Base-by-base conservation (phyloP, 2,113 vertebrate genomes). In the Electrona antarctica region DNA sequence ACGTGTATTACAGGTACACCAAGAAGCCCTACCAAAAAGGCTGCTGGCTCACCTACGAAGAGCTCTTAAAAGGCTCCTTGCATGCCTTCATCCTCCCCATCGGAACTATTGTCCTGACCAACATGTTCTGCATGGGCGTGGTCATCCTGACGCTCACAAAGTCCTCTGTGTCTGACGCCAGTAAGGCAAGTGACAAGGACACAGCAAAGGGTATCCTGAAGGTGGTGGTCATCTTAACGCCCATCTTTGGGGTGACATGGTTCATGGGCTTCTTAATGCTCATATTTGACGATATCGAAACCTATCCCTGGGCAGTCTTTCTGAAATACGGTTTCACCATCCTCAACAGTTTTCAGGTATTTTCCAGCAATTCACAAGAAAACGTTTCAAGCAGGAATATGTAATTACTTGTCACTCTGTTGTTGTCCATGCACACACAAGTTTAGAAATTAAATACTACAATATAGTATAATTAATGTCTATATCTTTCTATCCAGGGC, bases 141-240 rank as follows among this genome's bases (percentile, higher is more conserved):
- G 96, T 98, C 69, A 94, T 98, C 58, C 59, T 92, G 54, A 99
- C 96, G 61, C 93, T 98, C 68, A 41, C 95, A 59, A 95, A 95
- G 76, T 92, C 96, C 9, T 89, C 79, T 0, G 74, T 71, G n/a
- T 85, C 90, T 0, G 92, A 93, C 4, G 60, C 76, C 57, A 82
- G 73, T 61, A 91, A 89, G 29, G 13, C 77, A 0, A 73, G 90
- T 12, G 87, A 94, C 10, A 93, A 87, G 63, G 90, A 94, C 5
- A 90, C 88, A 6, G 87, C 69, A 9, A 95, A 92, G 66, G 89
- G 91, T 63, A 91, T 95, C 64, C 49, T 94, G 11, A 95, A 93
- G 80, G 93, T 93, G 14, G 77, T 95, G 2, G 7, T 93, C 13
- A 79, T 93, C 56, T 85, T 95, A 5, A 93, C 93, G 0, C 94